Base-by-base conservation (phyloP, 2,888 invertebrate species). In the Alloplasta piceator region DNA sequence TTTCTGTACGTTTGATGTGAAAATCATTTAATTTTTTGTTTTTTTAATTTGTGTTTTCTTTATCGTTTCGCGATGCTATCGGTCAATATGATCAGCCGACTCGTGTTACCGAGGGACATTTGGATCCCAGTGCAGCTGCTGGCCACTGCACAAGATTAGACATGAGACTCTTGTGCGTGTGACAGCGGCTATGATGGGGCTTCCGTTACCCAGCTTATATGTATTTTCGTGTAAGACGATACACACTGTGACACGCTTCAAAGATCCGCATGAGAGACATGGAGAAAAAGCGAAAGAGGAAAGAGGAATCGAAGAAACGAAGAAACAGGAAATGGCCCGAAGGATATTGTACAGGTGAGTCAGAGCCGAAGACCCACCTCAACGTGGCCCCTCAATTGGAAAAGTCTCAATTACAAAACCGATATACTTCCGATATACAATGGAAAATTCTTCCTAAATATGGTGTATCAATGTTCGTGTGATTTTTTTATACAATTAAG, bases 71-170 rank as follows among this genome's bases (percentile, higher is more conserved):
- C 9, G 41, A 50, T 48, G 3, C 26, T 26, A 26, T 26, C 26
- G 26, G 12, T 38, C 1, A 12, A 6, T 26, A 46, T 9, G 5
- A 41, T 12, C n/a, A 26, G 60, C 41, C 39, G 26, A 41, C 39
- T 16, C 26, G 26, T 6, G 39, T 52, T 10, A 6, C 26, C 36
- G 39, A 78, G 14, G 38, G 64, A 74, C 12, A 72, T 73, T 82
- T 95, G 95, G 95, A 94, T 94, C 94, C 95, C 96, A 97, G 96
- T 96, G 96, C 96, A 98, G 98, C 97, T 98, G 97, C 97, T 98
- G 98, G 97, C 97, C 98, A 98, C 97, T 97, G 97, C 97, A 96
- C 98, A 98, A 97, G 98, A 98, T 96, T 97, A 97, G 95, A 94
- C 90, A 92, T 93, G 94, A 95, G 96, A 97, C 97, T 98, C 97